Percentiles rank a stretch among this genome's conserved stretches.
Conservation (phyloP, 2,797 vertebrate genomes). For the Poeciliopsis infans region DNA sequence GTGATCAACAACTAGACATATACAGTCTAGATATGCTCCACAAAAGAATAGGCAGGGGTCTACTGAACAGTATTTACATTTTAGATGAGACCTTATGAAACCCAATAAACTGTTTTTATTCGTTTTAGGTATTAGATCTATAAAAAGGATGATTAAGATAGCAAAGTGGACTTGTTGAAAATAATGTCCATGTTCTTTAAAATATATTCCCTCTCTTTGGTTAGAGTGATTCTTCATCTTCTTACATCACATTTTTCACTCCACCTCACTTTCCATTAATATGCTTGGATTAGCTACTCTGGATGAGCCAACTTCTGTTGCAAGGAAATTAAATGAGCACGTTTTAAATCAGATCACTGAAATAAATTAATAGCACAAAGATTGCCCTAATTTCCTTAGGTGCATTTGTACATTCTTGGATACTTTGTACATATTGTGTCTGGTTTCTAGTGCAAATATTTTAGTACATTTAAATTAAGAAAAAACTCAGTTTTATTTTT, state of each 20-base stretch:
- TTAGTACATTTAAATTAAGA: too few relatives aligned
- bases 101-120: neutral
- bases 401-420: conserved; percentile 8
- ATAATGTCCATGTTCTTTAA: neutral
- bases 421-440: too few relatives aligned
- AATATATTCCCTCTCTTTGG: neutral
- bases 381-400: neutral
- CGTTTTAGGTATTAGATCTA: neutral
- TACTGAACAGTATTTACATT: neutral
- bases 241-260: neutral
- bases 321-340: neutral
- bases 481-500: too few relatives aligned
- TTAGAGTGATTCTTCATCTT: neutral
- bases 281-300: neutral
- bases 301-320: neutral
- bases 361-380: neutral
- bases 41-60: neutral
- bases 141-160: neutral
- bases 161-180: neutral
- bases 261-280: neutral
- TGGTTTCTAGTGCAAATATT: too few relatives aligned
- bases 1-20: too few relatives aligned
- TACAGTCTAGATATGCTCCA: too few relatives aligned
- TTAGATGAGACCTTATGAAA: neutral
- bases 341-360: neutral